Conservation (phyloP, 2,797 vertebrate genomes). For the Vireo griseus region DNA sequence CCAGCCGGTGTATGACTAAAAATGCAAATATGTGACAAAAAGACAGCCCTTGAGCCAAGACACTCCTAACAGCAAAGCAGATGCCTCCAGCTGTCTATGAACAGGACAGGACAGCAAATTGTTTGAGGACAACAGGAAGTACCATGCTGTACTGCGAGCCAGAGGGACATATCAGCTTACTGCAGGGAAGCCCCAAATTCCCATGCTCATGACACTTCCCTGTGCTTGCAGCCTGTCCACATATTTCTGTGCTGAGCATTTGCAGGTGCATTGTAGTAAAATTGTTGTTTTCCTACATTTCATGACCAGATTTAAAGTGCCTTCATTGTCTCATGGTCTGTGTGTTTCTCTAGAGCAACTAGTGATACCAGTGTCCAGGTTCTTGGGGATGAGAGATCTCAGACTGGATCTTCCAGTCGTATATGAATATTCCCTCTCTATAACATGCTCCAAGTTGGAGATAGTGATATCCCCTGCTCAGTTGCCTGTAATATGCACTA, state of each 20-base stretch:
- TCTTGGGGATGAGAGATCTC: neutral
- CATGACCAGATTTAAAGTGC: neutral
- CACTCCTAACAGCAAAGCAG: neutral
- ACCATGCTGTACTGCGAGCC: rapidly evolving
- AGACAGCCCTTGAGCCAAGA: neutral
- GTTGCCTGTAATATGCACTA: neutral
- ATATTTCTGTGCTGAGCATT: neutral
- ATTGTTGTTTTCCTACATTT: neutral
- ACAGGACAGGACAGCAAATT: neutral
- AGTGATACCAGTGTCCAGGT: rapidly evolving
- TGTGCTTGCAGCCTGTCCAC: neutral
- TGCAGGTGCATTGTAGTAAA: neutral
- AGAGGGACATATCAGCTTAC: neutral
- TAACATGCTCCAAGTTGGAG: neutral
- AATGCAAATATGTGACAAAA: neutral
- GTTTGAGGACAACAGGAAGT: neutral
- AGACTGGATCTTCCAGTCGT: rapidly evolving
- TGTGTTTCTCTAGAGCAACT: neutral
- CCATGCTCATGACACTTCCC: neutral
- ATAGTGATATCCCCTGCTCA: neutral
- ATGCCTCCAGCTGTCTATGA: neutral
- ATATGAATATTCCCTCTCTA: neutral
- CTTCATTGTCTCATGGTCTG: neutral
- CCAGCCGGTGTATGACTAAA: neutral
- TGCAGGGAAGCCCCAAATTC: neutral